Conservation (phyloP, 2,113 vertebrate genomes). For the Lathamus discolor region DNA sequence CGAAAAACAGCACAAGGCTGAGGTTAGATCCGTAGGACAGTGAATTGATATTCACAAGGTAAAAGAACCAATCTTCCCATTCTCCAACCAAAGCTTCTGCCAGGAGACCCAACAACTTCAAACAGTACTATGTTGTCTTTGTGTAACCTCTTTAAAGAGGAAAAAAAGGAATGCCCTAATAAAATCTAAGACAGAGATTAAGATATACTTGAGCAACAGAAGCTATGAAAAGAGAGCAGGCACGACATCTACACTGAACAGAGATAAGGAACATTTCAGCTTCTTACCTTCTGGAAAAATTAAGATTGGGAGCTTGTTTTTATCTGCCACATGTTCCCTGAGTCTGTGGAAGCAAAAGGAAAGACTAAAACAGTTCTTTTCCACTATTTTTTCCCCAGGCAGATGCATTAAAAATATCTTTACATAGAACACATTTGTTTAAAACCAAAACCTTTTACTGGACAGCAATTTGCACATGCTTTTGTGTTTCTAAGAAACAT, state of each 20-base stretch:
- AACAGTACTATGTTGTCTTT: not conserved
- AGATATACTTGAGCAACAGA: not conserved
- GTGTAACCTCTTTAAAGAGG: not conserved
- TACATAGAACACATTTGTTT: not conserved
- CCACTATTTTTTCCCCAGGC: not conserved
- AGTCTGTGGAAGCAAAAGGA: slow-evolving; percentile 76
- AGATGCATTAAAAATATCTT: not conserved
- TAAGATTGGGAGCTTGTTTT: slow-evolving; percentile 90
- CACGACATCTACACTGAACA: not conserved
- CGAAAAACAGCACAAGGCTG: not conserved
- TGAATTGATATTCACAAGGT: not conserved
- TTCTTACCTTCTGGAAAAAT: slow-evolving; percentile 96
- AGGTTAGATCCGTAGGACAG: not conserved
- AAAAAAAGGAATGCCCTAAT: not conserved
- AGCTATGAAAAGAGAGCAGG: not conserved
- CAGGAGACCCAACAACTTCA: not conserved
- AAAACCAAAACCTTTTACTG: not conserved
- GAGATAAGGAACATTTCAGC: not conserved
- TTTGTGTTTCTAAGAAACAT: not conserved
- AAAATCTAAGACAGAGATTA: not conserved
- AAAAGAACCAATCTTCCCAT: not conserved
- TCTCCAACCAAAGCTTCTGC: not conserved
- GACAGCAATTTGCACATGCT: not conserved
- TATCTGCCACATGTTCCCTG: slow-evolving; percentile 85
- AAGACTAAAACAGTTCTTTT: not conserved